Evolutionary conservation across 1,140 invertebrate genomes (phyloP).

Genomic region (Zaprionus kolodkinae): DNA sequence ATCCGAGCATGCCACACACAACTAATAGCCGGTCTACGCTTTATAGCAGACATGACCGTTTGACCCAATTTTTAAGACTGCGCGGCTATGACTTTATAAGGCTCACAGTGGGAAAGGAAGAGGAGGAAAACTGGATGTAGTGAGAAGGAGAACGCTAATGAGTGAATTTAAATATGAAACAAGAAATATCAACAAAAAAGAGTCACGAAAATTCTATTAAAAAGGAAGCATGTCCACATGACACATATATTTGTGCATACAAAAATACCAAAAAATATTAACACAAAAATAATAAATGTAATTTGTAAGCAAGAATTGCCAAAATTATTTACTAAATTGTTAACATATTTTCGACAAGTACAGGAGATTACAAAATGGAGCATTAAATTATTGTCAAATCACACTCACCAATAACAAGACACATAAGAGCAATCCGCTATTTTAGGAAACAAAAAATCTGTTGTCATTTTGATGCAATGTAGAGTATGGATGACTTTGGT

Average conservation of each 20-base stretch:
- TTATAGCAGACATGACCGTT: slow-evolving; percentile 76
- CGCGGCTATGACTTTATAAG: slow-evolving; percentile 53
- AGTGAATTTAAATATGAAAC: slow-evolving; percentile 70
- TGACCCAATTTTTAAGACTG: slow-evolving; percentile 74
- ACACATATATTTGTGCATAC: too few relatives aligned
- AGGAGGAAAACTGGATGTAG: too few relatives aligned
- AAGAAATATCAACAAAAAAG: slow-evolving; percentile 46
- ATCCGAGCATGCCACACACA: slow-evolving; percentile 32
- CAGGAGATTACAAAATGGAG: too few relatives aligned
- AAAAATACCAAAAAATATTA: too few relatives aligned
- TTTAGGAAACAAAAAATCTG: slow-evolving; percentile 86
- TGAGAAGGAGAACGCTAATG: slow-evolving; percentile 46
- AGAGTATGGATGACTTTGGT: not conserved
- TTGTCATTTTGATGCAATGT: slow-evolving; percentile 67
- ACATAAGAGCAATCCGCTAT: slow-evolving; percentile 88
- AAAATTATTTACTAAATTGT: too few relatives aligned
- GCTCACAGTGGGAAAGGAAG: not conserved
- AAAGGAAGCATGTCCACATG: too few relatives aligned
- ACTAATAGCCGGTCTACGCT: slow-evolving; percentile 42
- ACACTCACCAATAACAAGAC: slow-evolving; percentile 88
- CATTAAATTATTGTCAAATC: too few relatives aligned
- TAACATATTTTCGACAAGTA: too few relatives aligned
- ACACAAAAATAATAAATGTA: too few relatives aligned
- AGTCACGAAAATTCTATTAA: slow-evolving; percentile 29
- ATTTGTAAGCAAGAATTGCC: too few relatives aligned